Evolutionary conservation across 2,888 invertebrate species (phyloP), one percentile per base, ranked within the genome.

Genomic region (Tetrapedia diversipes): DNA sequence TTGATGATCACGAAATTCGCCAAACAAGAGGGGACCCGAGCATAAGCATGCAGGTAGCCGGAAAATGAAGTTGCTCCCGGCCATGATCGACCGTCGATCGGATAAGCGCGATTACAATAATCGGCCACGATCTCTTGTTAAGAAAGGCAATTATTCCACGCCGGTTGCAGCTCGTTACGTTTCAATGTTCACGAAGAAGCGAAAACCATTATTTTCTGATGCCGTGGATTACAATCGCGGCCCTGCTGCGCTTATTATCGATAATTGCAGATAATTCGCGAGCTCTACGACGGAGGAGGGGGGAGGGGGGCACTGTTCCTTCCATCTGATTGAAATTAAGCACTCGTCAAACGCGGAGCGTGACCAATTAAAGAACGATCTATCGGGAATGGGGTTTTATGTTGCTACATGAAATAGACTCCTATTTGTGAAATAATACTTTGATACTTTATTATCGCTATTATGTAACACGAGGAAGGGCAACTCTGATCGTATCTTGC

Each of bases 341-440:
- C n/a, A 37, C 54, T 57, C 61, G 34, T 14, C 16, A 32, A 47
- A 37, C 24, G 41, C 19, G 43, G 16, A 45, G 27, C 65, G 41
- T 59, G 51, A 49, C 53, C 56, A 80, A 83, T 79, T 82, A 77
- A 79, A 53, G 51, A 75, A 71, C 68, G 69, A 68, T 49, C 19
- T n/a, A n/a, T n/a, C n/a, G n/a, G n/a, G n/a, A n/a, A n/a, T n/a
- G n/a, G n/a, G n/a, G n/a, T n/a, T n/a, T n/a, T n/a, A n/a, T n/a
- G n/a, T n/a, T n/a, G n/a, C n/a, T n/a, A n/a, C n/a, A n/a, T n/a
- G n/a, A n/a, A n/a, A n/a, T n/a, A n/a, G n/a, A n/a, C n/a, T n/a
- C n/a, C n/a, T n/a, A n/a, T n/a, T n/a, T n/a, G n/a, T n/a, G n/a
- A n/a, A n/a, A n/a, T n/a, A n/a, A n/a, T n/a, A n/a, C n/a, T n/a